These are phyloP conservation scores for Chydorus sphaericus DNA, from an alignment of 2,888 invertebrate species.

Conservation along the genomic window DNA sequence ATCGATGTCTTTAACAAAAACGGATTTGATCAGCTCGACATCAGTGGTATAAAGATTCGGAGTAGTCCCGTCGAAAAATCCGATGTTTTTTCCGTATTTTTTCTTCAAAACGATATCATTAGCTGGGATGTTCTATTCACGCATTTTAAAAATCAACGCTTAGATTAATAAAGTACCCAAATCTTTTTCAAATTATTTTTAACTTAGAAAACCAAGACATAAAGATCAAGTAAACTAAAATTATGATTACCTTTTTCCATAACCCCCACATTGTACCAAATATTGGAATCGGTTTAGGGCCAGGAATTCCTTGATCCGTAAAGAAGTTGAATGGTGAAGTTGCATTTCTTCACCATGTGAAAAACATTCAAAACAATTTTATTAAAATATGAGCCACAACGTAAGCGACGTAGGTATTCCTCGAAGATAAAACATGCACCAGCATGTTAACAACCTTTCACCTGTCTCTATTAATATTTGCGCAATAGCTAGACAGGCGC, in stretches of 20 bases:
- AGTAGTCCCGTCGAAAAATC: conserved; percentile 9
- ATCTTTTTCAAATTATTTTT: too few species aligned
- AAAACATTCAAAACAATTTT: too few species aligned
- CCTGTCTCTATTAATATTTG: too few species aligned
- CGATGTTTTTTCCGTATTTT: conserved; percentile 13
- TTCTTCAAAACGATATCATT: conserved; percentile 1
- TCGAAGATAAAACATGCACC: too few species aligned
- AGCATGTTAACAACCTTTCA: too few species aligned
- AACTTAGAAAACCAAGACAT: too few species aligned
- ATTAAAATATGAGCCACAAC: too few species aligned
- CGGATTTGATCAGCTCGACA: conserved; percentile 7
- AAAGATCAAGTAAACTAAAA: neutral
- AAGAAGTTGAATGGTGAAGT: conserved; percentile 6
- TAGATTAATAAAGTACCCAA: too few species aligned
- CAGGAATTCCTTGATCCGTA: conserved; percentile 10
- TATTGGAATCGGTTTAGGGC: conserved; percentile 7
- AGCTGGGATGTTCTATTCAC: conserved; percentile 12
- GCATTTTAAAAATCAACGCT: too few species aligned
- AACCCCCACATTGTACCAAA: conserved; percentile 13
- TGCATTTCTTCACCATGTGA: too few species aligned
- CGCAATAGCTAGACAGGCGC: too few species aligned
- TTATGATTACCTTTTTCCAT: conserved; percentile 5
- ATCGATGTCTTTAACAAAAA: conserved; percentile 15
- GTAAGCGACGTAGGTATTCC: too few species aligned
- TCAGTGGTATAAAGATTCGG: conserved; percentile 13